phyloP scores from a whole-genome alignment of 2,888 invertebrate genomes.

The Emmelina monodactyla region DNA sequence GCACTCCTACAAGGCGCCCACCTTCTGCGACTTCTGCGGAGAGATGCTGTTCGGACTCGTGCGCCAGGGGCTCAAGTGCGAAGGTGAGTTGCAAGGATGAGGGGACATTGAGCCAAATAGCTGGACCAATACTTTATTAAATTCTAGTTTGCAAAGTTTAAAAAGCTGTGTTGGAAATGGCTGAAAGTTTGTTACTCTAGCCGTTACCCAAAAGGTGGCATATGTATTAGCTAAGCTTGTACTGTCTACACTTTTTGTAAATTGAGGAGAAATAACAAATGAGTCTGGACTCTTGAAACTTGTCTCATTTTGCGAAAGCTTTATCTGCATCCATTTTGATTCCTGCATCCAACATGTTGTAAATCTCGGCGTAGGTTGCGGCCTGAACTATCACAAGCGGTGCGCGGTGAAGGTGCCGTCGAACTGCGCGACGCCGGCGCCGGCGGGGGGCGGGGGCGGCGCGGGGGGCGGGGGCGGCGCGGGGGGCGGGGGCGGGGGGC shows the following conservation, averaged over 20 bases:
- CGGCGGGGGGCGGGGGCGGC: conserved; percentile 39
- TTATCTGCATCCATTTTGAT: neutral
- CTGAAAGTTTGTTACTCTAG: too few relatives aligned
- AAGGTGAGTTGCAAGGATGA: too few relatives aligned
- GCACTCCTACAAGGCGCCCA: conserved; percentile 98
- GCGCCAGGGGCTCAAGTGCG: conserved; percentile 98
- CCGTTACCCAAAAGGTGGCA: too few relatives aligned
- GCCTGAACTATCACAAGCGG: conserved; percentile 97
- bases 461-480: conserved; percentile 31
- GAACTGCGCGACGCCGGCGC: conserved; percentile 73
- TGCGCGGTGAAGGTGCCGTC: conserved; percentile 97
- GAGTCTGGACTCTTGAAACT: too few relatives aligned
- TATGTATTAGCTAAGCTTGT: too few relatives aligned
- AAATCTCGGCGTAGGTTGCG: conserved; percentile 76
- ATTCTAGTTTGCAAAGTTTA: too few relatives aligned
- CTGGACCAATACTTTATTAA: too few relatives aligned
- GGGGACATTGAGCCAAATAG: too few relatives aligned
- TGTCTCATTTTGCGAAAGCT: too few relatives aligned
- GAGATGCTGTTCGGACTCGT: conserved; percentile 99
- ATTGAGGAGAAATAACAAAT: too few relatives aligned
- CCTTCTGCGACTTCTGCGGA: conserved; percentile 99
- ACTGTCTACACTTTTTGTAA: too few relatives aligned
- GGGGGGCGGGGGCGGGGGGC: conserved; percentile 39
- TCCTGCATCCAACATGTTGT: neutral
- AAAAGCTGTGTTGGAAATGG: too few relatives aligned